Evolutionary conservation across 35 echinoderm and acorn worm species (phyloP).

Genomic region (Heliocidaris erythrogramma): DNA sequence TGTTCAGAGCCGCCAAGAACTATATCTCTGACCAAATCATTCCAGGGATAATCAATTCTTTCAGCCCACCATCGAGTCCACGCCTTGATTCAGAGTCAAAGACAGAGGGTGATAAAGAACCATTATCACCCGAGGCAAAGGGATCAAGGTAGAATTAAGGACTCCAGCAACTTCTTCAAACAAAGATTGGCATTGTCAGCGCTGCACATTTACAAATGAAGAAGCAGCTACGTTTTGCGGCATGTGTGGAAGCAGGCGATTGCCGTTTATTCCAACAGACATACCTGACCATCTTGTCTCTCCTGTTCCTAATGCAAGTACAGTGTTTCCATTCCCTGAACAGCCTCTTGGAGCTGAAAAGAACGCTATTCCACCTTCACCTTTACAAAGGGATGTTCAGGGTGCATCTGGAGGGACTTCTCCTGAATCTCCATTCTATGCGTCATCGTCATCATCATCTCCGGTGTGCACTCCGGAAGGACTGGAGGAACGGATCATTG

Average conservation of each 20-base stretch:
- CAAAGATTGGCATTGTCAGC: slow-evolving; percentile 57
- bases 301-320: neutral
- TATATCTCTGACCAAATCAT: slow-evolving; percentile 29
- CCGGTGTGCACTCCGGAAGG: neutral
- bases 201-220: slow-evolving; percentile 65
- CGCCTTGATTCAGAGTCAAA: neutral
- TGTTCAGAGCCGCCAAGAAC: slow-evolving; percentile 29
- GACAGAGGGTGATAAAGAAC: neutral
- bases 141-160: neutral
- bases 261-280: neutral
- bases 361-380: neutral
- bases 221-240: slow-evolving; percentile 39
- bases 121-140: neutral
- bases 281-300: slow-evolving; percentile 27
- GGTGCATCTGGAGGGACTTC: neutral
- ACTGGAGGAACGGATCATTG: slow-evolving; percentile 27
- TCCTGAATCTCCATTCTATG: neutral
- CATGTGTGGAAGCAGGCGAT: slow-evolving; percentile 62
- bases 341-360: neutral
- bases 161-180: no score
- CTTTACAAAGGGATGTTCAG: neutral
- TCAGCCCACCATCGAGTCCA: slow-evolving; percentile 19
- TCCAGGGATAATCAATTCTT: slow-evolving; percentile 20
- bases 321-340: slow-evolving; percentile 7
- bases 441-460: slow-evolving; percentile 26